A percentile compares a stretch with the other conserved stretches of the same genome.
Conservation (phyloP, 2,113 vertebrate genomes). For the Xiphorhynchus elegans region DNA sequence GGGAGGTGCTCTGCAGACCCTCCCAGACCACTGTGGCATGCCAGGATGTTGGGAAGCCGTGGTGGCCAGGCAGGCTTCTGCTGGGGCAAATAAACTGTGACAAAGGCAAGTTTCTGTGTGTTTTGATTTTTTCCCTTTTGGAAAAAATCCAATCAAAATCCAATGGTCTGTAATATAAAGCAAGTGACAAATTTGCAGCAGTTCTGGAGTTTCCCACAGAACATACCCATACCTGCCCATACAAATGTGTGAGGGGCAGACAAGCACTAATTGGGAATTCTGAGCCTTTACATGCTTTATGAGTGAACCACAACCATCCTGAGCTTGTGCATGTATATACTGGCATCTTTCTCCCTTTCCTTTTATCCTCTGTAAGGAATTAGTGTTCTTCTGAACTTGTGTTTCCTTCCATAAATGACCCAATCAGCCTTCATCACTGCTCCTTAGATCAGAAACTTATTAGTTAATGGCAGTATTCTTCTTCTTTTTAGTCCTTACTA, state of each 20-base stretch:
- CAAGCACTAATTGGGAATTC: neutral
- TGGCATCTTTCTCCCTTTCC: neutral
- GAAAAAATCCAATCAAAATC: neutral
- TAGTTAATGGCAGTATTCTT: slow-evolving; percentile 32
- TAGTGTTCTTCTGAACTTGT: neutral
- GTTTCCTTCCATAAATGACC: neutral
- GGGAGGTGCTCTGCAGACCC: neutral
- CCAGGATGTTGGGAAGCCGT: neutral
- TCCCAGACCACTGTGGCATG: neutral
- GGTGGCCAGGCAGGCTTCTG: neutral
- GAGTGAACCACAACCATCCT: neutral
- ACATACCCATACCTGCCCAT: rapidly evolving
- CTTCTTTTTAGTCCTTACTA: slow-evolving; percentile 9
- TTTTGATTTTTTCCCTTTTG: neutral
- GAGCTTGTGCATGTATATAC: neutral
- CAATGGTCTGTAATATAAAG: neutral
- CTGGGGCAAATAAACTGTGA: rapidly evolving
- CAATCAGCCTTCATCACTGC: neutral
- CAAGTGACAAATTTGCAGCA: neutral
- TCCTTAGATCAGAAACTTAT: slow-evolving; percentile 28
- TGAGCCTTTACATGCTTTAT: neutral
- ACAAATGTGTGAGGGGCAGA: neutral
- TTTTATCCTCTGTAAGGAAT: neutral
- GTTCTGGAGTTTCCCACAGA: neutral
- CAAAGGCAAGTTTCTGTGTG: neutral